A percentile compares a stretch with the other conserved stretches of the same genome.
Conservation (phyloP, 64 coral and sea anemone genomes). For the Orbicella faveolata region DNA sequence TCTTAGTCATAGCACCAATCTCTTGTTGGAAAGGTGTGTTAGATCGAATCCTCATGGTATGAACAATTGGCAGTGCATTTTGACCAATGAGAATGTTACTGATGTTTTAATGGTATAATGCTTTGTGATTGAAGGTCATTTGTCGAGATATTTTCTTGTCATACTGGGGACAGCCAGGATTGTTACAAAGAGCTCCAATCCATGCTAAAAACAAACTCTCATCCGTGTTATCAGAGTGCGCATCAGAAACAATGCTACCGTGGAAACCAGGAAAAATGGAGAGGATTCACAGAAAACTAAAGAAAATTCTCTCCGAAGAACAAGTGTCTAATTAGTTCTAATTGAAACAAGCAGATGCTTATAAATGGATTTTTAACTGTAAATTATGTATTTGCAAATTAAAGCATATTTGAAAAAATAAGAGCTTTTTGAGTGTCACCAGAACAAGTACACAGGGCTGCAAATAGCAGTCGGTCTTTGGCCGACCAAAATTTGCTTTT, state of each 20-base stretch:
- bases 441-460: too few species aligned
- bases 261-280: constrained; percentile 73
- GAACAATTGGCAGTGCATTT: too few species aligned
- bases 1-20: too few species aligned
- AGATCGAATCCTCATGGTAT: too few species aligned
- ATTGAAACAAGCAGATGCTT: neutral
- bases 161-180: constrained; percentile 66
- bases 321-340: neutral
- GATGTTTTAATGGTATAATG: neutral
- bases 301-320: constrained; percentile 13
- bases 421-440: too few species aligned
- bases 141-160: constrained; percentile 78
- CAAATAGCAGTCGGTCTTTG: too few species aligned
- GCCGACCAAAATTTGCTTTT: too few species aligned
- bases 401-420: too few species aligned
- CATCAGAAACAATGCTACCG: constrained; percentile 61
- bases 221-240: constrained; percentile 52
- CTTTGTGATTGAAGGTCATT: constrained; percentile 39
- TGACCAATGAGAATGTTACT: too few species aligned
- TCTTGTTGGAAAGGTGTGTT: too few species aligned
- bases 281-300: constrained; percentile 21
- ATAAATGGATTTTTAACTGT: too few species aligned
- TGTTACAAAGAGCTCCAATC: constrained; percentile 66
- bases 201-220: constrained; percentile 62
- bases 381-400: neutral